Percentiles rank a stretch among this genome's conserved stretches.
Evolutionary conservation across 2,888 invertebrate species (phyloP).

Genomic region (Himalopsyche anomala): DNA sequence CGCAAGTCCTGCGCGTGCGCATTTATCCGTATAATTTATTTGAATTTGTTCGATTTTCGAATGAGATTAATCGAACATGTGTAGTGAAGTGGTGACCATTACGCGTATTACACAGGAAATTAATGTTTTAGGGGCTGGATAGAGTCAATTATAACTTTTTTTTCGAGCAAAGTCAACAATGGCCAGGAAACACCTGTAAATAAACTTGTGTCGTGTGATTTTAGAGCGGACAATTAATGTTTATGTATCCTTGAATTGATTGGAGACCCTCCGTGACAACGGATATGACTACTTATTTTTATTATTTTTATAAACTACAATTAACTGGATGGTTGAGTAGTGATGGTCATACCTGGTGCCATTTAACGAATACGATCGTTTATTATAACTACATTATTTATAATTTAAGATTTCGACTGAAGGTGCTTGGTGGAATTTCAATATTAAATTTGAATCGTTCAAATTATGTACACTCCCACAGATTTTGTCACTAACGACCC

Average conservation of each 20-base stretch:
- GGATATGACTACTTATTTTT: conserved; percentile 12
- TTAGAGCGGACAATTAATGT: conserved; percentile 7
- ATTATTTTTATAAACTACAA: background rate
- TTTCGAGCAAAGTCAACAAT: conserved; percentile 19
- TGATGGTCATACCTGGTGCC: background rate
- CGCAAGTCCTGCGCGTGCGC: conserved; percentile 59
- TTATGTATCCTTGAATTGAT: conserved; percentile 7
- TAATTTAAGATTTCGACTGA: too few species aligned
- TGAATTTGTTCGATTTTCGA: conserved; percentile 57
- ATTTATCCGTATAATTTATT: conserved; percentile 64
- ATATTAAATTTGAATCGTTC: too few species aligned
- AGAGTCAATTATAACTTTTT: conserved; percentile 7
- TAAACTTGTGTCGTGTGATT: conserved; percentile 47
- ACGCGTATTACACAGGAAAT: conserved; percentile 47
- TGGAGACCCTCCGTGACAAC: background rate
- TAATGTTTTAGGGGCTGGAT: conserved; percentile 49
- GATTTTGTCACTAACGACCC: too few species aligned
- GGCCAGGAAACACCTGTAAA: conserved; percentile 55
- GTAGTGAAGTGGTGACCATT: conserved; percentile 45
- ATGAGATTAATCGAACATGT: conserved; percentile 52
- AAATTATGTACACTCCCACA: too few species aligned
- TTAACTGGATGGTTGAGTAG: background rate
- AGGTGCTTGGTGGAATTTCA: too few species aligned
- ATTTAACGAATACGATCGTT: too few species aligned
- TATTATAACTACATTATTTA: too few species aligned